A percentile compares a stretch with the other conserved stretches of the same genome.
Conservation (phyloP, 2,113 vertebrate genomes). For the Calidris pugnax region DNA sequence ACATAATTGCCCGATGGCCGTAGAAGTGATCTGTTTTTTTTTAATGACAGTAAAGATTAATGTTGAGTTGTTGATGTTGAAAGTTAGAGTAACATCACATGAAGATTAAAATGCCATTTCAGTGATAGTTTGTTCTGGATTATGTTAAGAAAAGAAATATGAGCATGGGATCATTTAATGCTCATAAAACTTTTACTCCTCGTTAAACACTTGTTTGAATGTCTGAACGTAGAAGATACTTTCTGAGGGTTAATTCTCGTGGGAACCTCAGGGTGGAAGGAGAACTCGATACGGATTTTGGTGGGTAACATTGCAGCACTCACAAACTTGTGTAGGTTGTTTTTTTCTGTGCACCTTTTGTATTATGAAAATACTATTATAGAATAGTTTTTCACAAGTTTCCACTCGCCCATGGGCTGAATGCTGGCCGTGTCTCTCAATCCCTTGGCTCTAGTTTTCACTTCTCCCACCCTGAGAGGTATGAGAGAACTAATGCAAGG, state of each 20-base stretch:
- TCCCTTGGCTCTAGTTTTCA: background rate
- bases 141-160: background rate
- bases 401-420: background rate
- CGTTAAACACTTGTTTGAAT: background rate
- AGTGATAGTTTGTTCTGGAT: slow-evolving; percentile 6
- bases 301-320: background rate
- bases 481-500: background rate
- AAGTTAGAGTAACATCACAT: background rate
- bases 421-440: background rate
- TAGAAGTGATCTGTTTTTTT: background rate
- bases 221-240: background rate
- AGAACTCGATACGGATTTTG: background rate
- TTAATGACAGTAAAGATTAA: slow-evolving; percentile 24
- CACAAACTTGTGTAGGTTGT: background rate
- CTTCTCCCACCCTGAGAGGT: background rate
- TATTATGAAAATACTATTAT: background rate
- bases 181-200: background rate
- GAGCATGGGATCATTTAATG: slow-evolving; percentile 6
- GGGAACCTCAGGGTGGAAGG: background rate
- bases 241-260: background rate
- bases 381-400: background rate
- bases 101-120: slow-evolving; percentile 32
- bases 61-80: slow-evolving; percentile 1
- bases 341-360: background rate
- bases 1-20: background rate